Conservation (phyloP, 2,888 invertebrate species). For the Diaprepes abbreviatus region DNA sequence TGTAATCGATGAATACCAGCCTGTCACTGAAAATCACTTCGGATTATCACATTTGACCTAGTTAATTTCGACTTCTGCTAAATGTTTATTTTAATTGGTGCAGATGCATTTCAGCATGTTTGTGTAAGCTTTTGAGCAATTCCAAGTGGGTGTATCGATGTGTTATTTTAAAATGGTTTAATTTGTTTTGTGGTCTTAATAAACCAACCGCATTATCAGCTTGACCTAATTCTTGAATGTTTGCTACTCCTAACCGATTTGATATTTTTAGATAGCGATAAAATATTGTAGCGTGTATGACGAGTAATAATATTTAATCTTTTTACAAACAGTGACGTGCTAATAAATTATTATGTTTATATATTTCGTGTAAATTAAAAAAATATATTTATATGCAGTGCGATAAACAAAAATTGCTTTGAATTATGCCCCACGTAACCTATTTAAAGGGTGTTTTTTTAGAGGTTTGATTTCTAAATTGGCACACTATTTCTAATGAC, state of each 20-base stretch:
- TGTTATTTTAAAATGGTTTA: constrained; percentile 26
- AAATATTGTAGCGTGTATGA: neutral
- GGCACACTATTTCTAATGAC: no score
- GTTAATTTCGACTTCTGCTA: constrained; percentile 5
- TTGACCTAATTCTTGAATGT: constrained; percentile 32
- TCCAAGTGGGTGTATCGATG: constrained; percentile 30
- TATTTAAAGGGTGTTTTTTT: no score
- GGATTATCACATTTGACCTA: constrained; percentile 15
- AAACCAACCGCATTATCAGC: constrained; percentile 35
- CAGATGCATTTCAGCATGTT: constrained; percentile 32
- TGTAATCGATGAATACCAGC: no score
- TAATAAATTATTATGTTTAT: neutral
- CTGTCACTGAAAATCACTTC: neutral
- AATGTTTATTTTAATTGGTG: constrained; percentile 9
- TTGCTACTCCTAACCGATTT: constrained; percentile 20
- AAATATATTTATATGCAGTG: no score
- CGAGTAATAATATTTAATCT: neutral
- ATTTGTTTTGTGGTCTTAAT: constrained; percentile 27
- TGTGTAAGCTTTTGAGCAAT: constrained; percentile 25
- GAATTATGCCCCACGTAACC: no score
- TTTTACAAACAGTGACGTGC: neutral
- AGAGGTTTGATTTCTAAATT: no score
- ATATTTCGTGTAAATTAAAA: neutral
- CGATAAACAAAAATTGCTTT: no score
- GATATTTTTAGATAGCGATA: constrained; percentile 19